Conservation (phyloP, 2,797 vertebrate genomes). For the Atherinosoma microstoma region DNA sequence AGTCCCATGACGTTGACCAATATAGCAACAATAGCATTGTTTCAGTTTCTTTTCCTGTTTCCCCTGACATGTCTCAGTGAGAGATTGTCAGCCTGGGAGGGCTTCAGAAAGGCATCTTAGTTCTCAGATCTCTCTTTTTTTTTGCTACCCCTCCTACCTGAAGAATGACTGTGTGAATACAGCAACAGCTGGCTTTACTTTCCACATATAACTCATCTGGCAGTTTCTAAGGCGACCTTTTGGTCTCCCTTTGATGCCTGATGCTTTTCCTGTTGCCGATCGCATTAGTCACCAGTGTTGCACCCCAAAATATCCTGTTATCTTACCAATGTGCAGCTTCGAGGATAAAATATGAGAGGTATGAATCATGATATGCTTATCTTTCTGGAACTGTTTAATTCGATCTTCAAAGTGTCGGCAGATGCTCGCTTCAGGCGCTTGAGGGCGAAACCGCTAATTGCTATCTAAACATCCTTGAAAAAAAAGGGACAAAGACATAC, state of each 20-base stretch:
- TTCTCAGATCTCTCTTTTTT: constrained; percentile 17
- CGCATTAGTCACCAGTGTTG: constrained; percentile 3
- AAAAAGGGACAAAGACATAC: constrained; percentile 66
- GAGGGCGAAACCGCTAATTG: constrained; percentile 86
- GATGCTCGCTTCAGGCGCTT: constrained; percentile 52
- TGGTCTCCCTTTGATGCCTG: constrained; percentile 7
- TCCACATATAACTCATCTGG: constrained; percentile 14
- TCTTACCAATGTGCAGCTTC: constrained; percentile 18
- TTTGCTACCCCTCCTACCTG: constrained; percentile 5
- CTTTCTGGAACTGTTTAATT: constrained; percentile 50
- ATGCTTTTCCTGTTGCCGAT: constrained; percentile 21
- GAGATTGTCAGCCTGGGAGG: constrained; percentile 62
- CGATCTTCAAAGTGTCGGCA: constrained; percentile 59
- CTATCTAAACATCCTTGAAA: constrained; percentile 82
- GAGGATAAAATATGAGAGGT: constrained; percentile 29
- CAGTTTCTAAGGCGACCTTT: constrained; percentile 20
- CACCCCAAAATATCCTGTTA: constrained; percentile 13
- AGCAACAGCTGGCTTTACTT: constrained; percentile 31
- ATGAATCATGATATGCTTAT: constrained; percentile 45
- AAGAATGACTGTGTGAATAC: constrained; percentile 60
- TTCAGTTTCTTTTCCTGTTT: constrained; percentile 72
- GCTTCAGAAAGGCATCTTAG: constrained; percentile 48
- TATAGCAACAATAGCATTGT: constrained; percentile 67
- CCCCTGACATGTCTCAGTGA: constrained; percentile 47
- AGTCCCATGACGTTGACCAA: constrained; percentile 42